A percentile compares a stretch with the other conserved stretches of the same genome.
Conservation (phyloP, 2,888 invertebrate genomes). For the Tuta absoluta region DNA sequence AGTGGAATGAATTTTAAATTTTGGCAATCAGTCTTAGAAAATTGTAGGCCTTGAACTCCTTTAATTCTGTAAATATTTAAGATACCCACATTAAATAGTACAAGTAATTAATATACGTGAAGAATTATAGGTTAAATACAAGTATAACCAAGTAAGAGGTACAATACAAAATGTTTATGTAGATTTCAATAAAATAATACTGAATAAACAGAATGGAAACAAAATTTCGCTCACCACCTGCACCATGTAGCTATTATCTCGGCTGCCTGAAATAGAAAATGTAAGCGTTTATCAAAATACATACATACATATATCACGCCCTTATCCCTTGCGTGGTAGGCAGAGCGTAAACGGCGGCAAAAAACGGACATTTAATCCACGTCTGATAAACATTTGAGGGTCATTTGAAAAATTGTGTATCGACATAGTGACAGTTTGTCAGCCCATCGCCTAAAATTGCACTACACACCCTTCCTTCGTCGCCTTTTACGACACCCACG, state of each 20-base stretch:
- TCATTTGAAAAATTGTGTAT: too few species aligned
- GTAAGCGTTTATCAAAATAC: too few species aligned
- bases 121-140: neutral
- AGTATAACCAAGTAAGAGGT: constrained; percentile 6
- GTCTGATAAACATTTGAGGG: too few species aligned
- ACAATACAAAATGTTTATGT: neutral
- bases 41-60: constrained; percentile 13
- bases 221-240: constrained; percentile 34
- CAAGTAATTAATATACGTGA: neutral
- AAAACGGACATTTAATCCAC: too few species aligned
- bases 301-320: too few species aligned
- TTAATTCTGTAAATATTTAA: neutral
- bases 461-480: too few species aligned
- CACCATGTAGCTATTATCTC: neutral
- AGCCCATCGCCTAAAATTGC: too few species aligned
- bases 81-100: neutral
- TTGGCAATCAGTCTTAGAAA: neutral
- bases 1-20: constrained; percentile 4
- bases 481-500: too few species aligned
- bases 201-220: constrained; percentile 50
- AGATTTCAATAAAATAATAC: constrained; percentile 45
- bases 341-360: too few species aligned
- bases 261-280: constrained; percentile 1
- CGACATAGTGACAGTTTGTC: too few species aligned
- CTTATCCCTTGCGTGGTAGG: too few species aligned